Base-by-base conservation (phyloP, 2,797 vertebrate species). In the Pelochelys cantorii region DNA sequence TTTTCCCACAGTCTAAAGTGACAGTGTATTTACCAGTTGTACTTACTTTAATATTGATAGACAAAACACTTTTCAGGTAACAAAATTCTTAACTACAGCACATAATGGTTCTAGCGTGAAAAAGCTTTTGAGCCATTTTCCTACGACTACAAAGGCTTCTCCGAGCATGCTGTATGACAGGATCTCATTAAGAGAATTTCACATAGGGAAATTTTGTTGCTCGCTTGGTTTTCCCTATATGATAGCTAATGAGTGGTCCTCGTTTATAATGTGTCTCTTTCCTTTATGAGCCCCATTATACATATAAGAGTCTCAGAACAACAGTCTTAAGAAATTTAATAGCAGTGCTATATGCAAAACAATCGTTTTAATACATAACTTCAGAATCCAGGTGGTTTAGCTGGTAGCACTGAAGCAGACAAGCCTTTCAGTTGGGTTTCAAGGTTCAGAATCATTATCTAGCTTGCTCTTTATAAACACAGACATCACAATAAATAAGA, bases 1-100 rank as follows among this genome's bases (percentile, higher is more conserved):
- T 97, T 97, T 97, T 96, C 95, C 71, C 78, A 79, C 87, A 78
- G 91, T 88, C 96, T 94, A 91, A 95, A 97, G 90, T 88, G 85
- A 48, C 88, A 31, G n/a, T 85, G 25, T 82, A 85, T 96, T 97
- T 96, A 87, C 77, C 62, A 85, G 74, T n/a, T 78, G 17, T 84
- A 85, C 79, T 86, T 83, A 87, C 85, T 53, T 91, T 86, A 92
- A 17, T 91, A 94, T 90, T 92, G 42, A 92, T 88, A 95, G 91
- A 94, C 92, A 95, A 81, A 62, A 29, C 59, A 31, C 27, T 83
- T 95, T 10, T 88, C 79, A 94, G 82, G 83, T 94, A 94, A 93
- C 77, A 95, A 94, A 94, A 95, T 84, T 78, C 29, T 92, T 90
- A 93, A 85, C 29, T 81, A 31, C n/a, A 86, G 65, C 9, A 52